phyloP scores from a whole-genome alignment of 2,888 invertebrate genomes.

The Conops quadrifasciatus region DNA sequence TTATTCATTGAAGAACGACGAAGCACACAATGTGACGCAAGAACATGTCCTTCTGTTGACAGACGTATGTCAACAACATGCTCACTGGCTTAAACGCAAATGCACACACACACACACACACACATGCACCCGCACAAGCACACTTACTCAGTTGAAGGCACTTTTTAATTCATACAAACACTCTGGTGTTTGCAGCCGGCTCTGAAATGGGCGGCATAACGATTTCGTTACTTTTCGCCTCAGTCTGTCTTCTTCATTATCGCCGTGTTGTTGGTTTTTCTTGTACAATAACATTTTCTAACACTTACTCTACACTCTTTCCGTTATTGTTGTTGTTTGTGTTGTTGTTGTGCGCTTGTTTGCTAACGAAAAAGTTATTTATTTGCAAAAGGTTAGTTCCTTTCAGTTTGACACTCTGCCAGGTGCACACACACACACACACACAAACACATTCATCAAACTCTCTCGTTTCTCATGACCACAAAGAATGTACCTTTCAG shows the following conservation, averaged over 20 bases:
- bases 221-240: not conserved
- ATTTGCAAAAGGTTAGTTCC: too few species aligned
- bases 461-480: too few species aligned
- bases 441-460: slow-evolving; percentile 2
- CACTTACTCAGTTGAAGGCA: not conserved
- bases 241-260: not conserved
- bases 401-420: not conserved
- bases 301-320: not conserved
- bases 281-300: not conserved
- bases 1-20: not conserved
- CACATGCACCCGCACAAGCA: not conserved
- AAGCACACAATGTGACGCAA: not conserved
- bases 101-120: slow-evolving; percentile 12
- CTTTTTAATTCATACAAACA: not conserved
- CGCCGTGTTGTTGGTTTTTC: slow-evolving; percentile 1
- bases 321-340: slow-evolving; percentile 8
- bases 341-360: slow-evolving; percentile 1
- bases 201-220: not conserved
- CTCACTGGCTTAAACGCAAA: not conserved
- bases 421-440: not conserved
- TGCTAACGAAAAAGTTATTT: slow-evolving; percentile 3
- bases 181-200: not conserved
- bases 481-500: too few species aligned
- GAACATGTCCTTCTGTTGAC: too few species aligned
- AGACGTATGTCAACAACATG: not conserved